These are phyloP conservation scores for Volucella inflata DNA, from an alignment of 2,888 invertebrate species.

Conservation along the genomic window DNA sequence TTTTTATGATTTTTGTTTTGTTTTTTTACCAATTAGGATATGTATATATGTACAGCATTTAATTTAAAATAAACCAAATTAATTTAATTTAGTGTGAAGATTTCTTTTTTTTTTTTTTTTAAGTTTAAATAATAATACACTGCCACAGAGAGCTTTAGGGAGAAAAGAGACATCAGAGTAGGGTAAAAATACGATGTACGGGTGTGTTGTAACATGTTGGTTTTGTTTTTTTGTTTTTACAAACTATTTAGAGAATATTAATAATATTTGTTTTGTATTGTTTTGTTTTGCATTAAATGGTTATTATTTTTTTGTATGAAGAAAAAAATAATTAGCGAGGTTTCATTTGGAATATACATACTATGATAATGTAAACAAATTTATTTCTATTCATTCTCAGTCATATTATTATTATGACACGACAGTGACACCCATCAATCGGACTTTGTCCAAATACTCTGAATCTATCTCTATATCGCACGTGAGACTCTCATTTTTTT, in stretches of 20 bases:
- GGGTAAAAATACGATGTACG: not conserved
- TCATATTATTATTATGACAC: not conserved
- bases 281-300: slow-evolving; percentile 11
- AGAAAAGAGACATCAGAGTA: slow-evolving; percentile 22
- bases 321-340: slow-evolving; percentile 73
- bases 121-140: slow-evolving; percentile 62
- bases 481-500: slow-evolving; percentile 47
- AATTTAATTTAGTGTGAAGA: slow-evolving; percentile 64
- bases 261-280: slow-evolving; percentile 43
- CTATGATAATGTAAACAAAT: slow-evolving; percentile 65
- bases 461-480: slow-evolving; percentile 11
- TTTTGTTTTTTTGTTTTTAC: slow-evolving; percentile 16
- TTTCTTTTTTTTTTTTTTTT: slow-evolving; percentile 30
- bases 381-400: slow-evolving; percentile 29
- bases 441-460: slow-evolving; percentile 1
- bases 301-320: slow-evolving; percentile 50
- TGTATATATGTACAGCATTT: slow-evolving; percentile 74
- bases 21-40: slow-evolving; percentile 68
- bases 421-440: not conserved
- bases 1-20: slow-evolving; percentile 27
- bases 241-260: slow-evolving; percentile 44
- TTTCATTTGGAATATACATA: slow-evolving; percentile 72
- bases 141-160: slow-evolving; percentile 49
- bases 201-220: slow-evolving; percentile 17
- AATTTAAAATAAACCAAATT: slow-evolving; percentile 53